A percentile compares a stretch with the other conserved stretches of the same genome.
phyloP scores from a whole-genome alignment of 2,888 invertebrate genomes.

The Dasysyrphus tricinctus region DNA sequence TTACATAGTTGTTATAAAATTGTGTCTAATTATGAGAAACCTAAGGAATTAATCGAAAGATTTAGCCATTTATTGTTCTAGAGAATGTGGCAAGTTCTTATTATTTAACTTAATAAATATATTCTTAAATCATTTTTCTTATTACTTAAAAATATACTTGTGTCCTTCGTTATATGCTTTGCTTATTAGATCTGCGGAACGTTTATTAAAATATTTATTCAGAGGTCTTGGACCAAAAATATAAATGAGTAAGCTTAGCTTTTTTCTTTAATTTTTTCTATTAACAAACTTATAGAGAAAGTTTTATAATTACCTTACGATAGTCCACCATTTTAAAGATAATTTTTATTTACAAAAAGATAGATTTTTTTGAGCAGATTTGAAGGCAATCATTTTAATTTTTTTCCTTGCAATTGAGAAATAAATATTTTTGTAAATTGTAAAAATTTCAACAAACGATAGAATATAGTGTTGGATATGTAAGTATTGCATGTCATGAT shows the following conservation, averaged over 20 bases:
- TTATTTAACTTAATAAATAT: neutral
- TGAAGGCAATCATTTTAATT: conserved; percentile 25
- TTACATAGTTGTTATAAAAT: conserved; percentile 12
- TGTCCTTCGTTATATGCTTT: too few relatives aligned
- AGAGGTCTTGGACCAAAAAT: conserved; percentile 24
- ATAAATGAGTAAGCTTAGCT: conserved; percentile 1
- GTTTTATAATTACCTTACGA: neutral
- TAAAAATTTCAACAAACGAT: conserved; percentile 31
- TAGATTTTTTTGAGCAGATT: conserved; percentile 25
- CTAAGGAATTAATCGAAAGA: conserved; percentile 39
- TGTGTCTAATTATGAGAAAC: conserved; percentile 41
- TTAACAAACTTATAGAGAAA: conserved; percentile 15
- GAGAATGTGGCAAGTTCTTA: conserved; percentile 18
- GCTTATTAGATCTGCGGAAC: neutral
- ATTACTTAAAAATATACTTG: neutral
- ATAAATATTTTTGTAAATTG: conserved; percentile 23
- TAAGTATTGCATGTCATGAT: conserved; percentile 31
- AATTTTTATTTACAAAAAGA: conserved; percentile 16
- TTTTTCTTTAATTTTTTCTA: neutral
- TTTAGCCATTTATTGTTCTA: conserved; percentile 32
- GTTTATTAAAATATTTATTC: conserved; percentile 20
- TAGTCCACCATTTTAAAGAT: conserved; percentile 29
- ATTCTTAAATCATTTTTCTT: neutral
- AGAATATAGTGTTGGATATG: conserved; percentile 28
- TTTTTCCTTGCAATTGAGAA: neutral